A percentile compares a stretch with the other conserved stretches of the same genome.
These are phyloP conservation scores for Rousettus leschenaultii DNA, from an alignment of 2,113 vertebrate genomes.

Conservation along the genomic window DNA sequence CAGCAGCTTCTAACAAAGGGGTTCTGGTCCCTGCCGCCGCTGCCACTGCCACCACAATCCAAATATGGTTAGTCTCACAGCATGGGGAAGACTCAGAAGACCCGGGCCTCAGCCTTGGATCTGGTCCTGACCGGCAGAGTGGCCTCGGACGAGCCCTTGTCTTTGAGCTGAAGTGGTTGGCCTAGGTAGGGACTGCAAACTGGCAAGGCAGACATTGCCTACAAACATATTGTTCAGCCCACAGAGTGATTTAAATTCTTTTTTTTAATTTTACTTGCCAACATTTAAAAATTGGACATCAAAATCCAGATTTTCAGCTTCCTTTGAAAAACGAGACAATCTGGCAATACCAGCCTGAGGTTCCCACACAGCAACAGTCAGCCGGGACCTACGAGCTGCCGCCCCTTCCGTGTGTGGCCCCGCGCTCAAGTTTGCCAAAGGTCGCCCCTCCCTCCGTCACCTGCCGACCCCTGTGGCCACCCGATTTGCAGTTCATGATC, in stretches of 20 bases:
- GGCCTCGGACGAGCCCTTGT: not conserved
- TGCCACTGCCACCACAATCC: not conserved
- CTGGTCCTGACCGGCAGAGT: not conserved
- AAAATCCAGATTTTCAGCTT: slow-evolving; percentile 30
- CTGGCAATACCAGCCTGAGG: not conserved
- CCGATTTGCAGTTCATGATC: not conserved
- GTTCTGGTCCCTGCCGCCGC: not conserved
- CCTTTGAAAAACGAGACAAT: slow-evolving; percentile 35
- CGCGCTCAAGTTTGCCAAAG: not conserved
- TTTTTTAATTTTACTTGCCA: slow-evolving; percentile 8
- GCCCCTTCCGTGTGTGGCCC: not conserved
- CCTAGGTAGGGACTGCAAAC: slow-evolving; percentile 1
- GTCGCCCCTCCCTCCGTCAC: not conserved
- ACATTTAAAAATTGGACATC: slow-evolving; percentile 27
- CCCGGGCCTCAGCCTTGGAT: not conserved
- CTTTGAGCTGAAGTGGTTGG: not conserved
- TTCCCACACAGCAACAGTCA: not conserved
- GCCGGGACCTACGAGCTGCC: not conserved
- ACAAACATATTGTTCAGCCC: not conserved
- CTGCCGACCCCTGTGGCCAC: not conserved
- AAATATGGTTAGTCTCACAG: not conserved
- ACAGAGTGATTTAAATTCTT: slow-evolving; percentile 17
- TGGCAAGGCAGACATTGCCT: not conserved
- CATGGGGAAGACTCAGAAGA: not conserved
- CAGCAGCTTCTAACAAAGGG: not conserved